Evolutionary conservation across 64 coral and sea anemone genomes (phyloP).

Genomic region (Acropora tenuis): DNA sequence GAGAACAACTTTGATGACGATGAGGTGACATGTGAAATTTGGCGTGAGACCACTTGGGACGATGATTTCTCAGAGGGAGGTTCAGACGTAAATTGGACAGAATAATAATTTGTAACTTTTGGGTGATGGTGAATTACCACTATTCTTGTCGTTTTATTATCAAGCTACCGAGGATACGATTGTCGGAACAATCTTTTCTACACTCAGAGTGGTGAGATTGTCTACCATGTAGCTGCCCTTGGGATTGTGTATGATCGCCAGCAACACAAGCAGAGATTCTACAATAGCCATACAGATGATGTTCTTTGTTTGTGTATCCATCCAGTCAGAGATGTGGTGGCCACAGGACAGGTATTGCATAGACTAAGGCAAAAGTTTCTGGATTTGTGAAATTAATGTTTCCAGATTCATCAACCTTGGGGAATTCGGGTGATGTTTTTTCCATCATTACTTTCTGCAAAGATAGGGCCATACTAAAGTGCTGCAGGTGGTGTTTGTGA

Average conservation of each 20-base stretch:
- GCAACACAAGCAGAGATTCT: conserved; percentile 89
- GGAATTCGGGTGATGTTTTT: too few species aligned
- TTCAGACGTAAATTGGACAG: not conserved
- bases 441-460: too few species aligned
- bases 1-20: too few species aligned
- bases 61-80: too few species aligned
- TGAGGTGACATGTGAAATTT: too few species aligned
- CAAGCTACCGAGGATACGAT: conserved; percentile 97
- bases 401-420: too few species aligned
- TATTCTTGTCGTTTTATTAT: not conserved
- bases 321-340: conserved; percentile 88
- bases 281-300: conserved; percentile 97
- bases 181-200: conserved; percentile 98
- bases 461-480: too few species aligned
- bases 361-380: not conserved
- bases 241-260: conserved; percentile 95
- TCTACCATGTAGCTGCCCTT: conserved; percentile 96
- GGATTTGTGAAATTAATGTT: not conserved
- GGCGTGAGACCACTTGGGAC: too few species aligned
- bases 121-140: too few species aligned
- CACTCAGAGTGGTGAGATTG: conserved; percentile 92
- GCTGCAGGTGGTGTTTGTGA: too few species aligned
- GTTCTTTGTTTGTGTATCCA: conserved; percentile 95
- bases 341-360: conserved; percentile 88
- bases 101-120: not conserved